Conservation (phyloP, 2,888 invertebrate species). For the Aspidiotus destructor region DNA sequence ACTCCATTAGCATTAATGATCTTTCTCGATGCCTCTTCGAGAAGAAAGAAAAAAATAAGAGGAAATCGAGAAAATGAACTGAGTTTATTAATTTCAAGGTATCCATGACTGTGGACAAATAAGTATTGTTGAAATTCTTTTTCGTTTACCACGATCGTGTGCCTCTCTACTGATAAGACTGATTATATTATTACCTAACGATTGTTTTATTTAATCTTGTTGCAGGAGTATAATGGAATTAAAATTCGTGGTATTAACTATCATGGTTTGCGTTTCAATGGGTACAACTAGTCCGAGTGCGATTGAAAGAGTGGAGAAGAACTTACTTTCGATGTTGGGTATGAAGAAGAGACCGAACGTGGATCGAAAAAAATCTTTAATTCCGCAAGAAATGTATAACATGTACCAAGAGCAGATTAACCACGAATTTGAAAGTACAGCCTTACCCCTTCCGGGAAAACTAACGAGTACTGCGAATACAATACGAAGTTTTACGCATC, state of each 20-base stretch:
- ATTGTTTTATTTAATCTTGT: conserved; percentile 3
- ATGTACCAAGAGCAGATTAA: conserved; percentile 48
- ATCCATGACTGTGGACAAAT: too few species aligned
- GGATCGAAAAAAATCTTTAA: conserved; percentile 39
- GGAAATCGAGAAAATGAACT: too few species aligned
- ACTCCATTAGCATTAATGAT: too few species aligned
- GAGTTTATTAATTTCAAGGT: too few species aligned
- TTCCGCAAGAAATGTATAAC: conserved; percentile 42
- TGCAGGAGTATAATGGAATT: conserved; percentile 32
- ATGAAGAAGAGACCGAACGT: conserved; percentile 49
- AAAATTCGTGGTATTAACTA: conserved; percentile 22
- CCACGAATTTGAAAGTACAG: conserved; percentile 58
- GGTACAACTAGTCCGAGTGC: conserved; percentile 6
- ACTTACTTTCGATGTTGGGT: conserved; percentile 54
- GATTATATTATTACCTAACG: too few species aligned
- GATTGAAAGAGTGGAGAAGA: conserved; percentile 45
- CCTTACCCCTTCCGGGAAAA: conserved; percentile 57
- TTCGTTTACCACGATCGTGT: too few species aligned
- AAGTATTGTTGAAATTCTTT: too few species aligned
- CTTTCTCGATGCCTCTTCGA: too few species aligned
- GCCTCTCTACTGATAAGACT: too few species aligned
- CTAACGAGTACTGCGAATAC: conserved; percentile 71
- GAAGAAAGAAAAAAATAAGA: too few species aligned
- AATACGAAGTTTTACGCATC: conserved; percentile 71
- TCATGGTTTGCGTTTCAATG: conserved; percentile 22